Conservation (phyloP, 2,888 invertebrate genomes). For the Mythimna vitellina region DNA sequence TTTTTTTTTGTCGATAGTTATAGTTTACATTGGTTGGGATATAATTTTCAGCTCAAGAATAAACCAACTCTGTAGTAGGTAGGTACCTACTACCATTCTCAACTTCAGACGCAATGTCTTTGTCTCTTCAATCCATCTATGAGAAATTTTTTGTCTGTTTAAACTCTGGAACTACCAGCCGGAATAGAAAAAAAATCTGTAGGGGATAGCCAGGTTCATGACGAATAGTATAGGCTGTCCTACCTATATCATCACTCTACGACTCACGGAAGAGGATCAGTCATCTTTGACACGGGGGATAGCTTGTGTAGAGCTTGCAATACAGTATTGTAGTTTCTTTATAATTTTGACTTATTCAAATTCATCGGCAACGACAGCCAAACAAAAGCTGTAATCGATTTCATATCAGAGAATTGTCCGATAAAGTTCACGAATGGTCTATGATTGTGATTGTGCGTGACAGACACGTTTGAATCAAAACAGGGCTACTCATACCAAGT, state of each 20-base stretch:
- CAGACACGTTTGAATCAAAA: constrained; percentile 25
- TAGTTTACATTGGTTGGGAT: constrained; percentile 10
- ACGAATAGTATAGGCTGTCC: no score
- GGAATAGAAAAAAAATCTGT: no score
- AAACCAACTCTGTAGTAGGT: not conserved
- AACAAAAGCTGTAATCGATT: constrained; percentile 1
- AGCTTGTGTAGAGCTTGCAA: no score
- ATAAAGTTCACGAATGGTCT: not conserved
- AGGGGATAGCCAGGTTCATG: no score
- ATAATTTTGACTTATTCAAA: not conserved
- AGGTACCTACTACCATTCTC: not conserved
- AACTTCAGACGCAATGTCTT: not conserved
- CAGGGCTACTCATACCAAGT: constrained; percentile 28
- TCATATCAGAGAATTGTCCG: not conserved
- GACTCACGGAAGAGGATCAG: no score
- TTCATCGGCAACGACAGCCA: not conserved
- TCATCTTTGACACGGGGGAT: no score
- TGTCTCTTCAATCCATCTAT: no score
- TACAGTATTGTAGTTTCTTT: not conserved
- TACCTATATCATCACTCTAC: no score
- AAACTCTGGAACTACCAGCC: no score
- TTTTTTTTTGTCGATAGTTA: not conserved
- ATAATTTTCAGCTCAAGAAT: not conserved
- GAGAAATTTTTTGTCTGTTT: no score
- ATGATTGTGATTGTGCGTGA: constrained; percentile 29